Percentiles rank a stretch among this genome's conserved stretches.
phyloP scores from a whole-genome alignment of 2,888 invertebrate species.

The Caradrina clavipalpis region DNA sequence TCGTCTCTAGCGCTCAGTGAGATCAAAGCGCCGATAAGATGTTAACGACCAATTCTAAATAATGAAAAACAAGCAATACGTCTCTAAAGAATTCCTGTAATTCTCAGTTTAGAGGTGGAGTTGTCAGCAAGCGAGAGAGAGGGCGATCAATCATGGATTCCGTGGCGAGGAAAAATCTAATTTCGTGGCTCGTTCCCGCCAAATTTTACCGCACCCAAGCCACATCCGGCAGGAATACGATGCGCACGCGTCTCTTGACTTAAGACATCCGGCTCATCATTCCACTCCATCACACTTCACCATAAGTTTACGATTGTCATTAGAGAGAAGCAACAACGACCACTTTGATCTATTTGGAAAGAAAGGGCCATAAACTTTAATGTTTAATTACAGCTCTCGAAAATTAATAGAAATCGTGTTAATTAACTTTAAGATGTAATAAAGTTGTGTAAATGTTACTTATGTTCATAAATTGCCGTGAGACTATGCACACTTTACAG shows the following conservation, averaged over 20 bases:
- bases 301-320: slow-evolving; percentile 75
- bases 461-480: slow-evolving; percentile 19
- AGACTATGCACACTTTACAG: slow-evolving; percentile 14
- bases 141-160: slow-evolving; percentile 76
- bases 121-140: slow-evolving; percentile 68
- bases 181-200: slow-evolving; percentile 76
- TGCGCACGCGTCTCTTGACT: slow-evolving; percentile 74
- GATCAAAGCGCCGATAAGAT: slow-evolving; percentile 60
- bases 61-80: slow-evolving; percentile 67
- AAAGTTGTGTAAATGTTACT: slow-evolving; percentile 1
- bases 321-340: slow-evolving; percentile 65
- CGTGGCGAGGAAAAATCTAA: slow-evolving; percentile 76
- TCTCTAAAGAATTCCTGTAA: slow-evolving; percentile 67
- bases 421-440: slow-evolving; percentile 27
- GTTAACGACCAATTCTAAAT: slow-evolving; percentile 42
- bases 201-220: slow-evolving; percentile 73
- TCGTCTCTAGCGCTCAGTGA: slow-evolving; percentile 40
- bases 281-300: slow-evolving; percentile 73
- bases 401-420: slow-evolving; percentile 28
- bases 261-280: slow-evolving; percentile 78
- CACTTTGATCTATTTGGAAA: slow-evolving; percentile 76
- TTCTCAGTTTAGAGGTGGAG: slow-evolving; percentile 60
- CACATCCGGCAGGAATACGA: slow-evolving; percentile 78
- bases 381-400: slow-evolving; percentile 40
- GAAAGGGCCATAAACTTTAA: slow-evolving; percentile 56